Evolutionary conservation across 1,140 invertebrate genomes (phyloP).

Genomic region (Pachyrhynchus sulphureomaculatus): DNA sequence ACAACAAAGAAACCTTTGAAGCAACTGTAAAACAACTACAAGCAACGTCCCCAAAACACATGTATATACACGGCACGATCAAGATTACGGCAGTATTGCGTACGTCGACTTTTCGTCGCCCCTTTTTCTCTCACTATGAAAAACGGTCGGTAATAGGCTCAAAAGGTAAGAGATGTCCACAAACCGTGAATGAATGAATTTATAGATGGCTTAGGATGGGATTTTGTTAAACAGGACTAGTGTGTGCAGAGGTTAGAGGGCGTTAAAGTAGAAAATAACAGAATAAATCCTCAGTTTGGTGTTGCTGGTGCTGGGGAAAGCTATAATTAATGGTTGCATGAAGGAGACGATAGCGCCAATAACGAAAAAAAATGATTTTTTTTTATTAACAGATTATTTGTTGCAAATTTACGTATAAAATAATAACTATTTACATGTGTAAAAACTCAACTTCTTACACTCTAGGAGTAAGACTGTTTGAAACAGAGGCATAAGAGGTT

Average conservation of each 20-base stretch:
- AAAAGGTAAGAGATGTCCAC: slow-evolving; percentile 2
- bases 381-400: too few species aligned
- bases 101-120: neutral
- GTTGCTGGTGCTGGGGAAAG: neutral
- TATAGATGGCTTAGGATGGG: neutral
- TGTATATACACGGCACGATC: neutral
- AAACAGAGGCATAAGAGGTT: too few species aligned
- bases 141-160: neutral
- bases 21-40: too few species aligned
- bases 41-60: too few species aligned
- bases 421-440: too few species aligned
- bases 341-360: neutral
- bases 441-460: too few species aligned
- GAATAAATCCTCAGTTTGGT: neutral
- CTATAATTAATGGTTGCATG: neutral
- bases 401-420: too few species aligned
- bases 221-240: neutral
- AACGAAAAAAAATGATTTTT: neutral
- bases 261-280: neutral
- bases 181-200: neutral
- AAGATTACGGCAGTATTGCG: neutral
- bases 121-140: neutral
- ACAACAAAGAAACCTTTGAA: too few species aligned
- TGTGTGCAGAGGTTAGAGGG: neutral
- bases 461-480: too few species aligned